These are phyloP conservation scores for Melanerpes formicivorus DNA, from an alignment of 2,113 vertebrate genomes.

Conservation along the genomic window DNA sequence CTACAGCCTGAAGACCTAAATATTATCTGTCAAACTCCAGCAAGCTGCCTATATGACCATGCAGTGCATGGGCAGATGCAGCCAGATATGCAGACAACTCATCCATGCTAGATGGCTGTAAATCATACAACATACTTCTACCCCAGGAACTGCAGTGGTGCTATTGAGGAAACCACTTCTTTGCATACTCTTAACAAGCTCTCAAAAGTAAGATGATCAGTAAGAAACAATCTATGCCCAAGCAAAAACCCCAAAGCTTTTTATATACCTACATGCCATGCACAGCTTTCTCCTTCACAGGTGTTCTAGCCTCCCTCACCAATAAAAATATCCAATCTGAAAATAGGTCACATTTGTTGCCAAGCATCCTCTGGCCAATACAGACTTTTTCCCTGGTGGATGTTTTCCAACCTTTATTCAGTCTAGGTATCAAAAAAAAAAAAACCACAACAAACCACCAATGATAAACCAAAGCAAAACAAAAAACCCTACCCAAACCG, in stretches of 20 bases:
- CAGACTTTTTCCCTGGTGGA: not conserved
- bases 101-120: conserved; percentile 55
- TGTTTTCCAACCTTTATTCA: not conserved
- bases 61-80: conserved; percentile 60
- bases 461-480: not conserved
- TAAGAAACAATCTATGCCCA: not conserved
- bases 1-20: conserved; percentile 8
- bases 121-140: conserved; percentile 10
- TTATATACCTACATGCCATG: not conserved
- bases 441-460: not conserved
- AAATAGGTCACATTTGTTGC: conserved; percentile 6
- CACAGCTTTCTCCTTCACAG: not conserved
- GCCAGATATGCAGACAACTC: conserved; percentile 65
- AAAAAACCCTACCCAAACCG: not conserved
- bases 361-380: not conserved
- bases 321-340: not conserved
- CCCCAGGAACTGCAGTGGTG: not conserved
- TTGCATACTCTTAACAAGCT: not conserved
- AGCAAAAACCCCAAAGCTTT: conserved; percentile 38
- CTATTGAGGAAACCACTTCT: conserved; percentile 20
- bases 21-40: conserved; percentile 33
- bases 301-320: not conserved
- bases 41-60: conserved; percentile 43
- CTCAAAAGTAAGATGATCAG: not conserved
- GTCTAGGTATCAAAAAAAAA: fast-evolving